A percentile compares a stretch with the other conserved stretches of the same genome.
phyloP scores from a whole-genome alignment of 1,140 invertebrate genomes.

The Lethrus apterus region DNA sequence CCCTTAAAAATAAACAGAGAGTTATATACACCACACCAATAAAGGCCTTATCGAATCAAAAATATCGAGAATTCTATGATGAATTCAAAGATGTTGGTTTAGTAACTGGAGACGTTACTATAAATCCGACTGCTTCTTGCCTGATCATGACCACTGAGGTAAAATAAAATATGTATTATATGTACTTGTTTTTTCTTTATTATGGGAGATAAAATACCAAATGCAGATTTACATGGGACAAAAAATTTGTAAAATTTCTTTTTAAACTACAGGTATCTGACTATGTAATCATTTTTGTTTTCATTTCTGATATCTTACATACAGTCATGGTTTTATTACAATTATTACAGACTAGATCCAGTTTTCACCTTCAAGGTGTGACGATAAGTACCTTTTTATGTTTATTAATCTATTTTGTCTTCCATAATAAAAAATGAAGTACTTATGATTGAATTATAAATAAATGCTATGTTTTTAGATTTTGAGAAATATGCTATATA shows the following conservation, averaged over 20 bases:
- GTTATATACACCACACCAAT: constrained; percentile 99
- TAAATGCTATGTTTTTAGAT: constrained; percentile 53
- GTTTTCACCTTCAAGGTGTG: no score
- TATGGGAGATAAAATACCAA: no score
- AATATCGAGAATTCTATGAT: constrained; percentile 96
- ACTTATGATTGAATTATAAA: neutral
- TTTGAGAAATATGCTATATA: constrained; percentile 96
- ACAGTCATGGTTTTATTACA: no score
- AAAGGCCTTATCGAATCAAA: constrained; percentile 99
- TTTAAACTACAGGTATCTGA: no score
- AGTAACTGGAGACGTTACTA: constrained; percentile 98
- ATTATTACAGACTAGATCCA: no score
- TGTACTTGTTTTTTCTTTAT: no score
- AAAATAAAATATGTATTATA: no score
- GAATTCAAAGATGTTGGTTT: constrained; percentile 98
- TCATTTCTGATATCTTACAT: no score
- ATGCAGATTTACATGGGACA: no score
- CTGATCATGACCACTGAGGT: constrained; percentile 99
- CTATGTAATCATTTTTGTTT: no score
- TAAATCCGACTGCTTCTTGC: constrained; percentile 95
- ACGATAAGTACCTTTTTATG: no score
- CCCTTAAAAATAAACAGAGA: constrained; percentile 64
- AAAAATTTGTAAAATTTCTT: no score
- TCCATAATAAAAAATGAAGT: neutral
- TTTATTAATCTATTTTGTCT: neutral